A percentile compares a stretch with the other conserved stretches of the same genome.
phyloP scores from a whole-genome alignment of 2,113 vertebrate species.

The Pholis gunnellus region DNA sequence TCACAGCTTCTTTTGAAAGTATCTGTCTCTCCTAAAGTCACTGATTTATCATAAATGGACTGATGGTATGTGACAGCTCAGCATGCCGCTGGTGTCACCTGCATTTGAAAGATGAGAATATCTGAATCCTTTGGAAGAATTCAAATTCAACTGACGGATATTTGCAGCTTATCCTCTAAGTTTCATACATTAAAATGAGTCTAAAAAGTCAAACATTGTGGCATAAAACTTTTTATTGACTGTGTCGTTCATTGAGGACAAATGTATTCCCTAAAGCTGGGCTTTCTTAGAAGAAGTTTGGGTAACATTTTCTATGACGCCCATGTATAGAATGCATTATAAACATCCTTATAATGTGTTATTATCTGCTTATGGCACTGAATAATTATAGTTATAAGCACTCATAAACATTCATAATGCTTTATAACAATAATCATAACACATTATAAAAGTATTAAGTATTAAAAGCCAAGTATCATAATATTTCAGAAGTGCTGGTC shows the following conservation, averaged over 20 bases:
- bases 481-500: not conserved
- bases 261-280: not conserved
- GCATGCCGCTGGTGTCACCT: not conserved
- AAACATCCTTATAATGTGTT: not conserved
- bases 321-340: not conserved
- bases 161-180: not conserved
- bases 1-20: not conserved
- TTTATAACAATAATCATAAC: not conserved
- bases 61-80: conserved; percentile 1
- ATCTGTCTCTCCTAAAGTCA: not conserved
- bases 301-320: not conserved
- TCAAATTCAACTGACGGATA: not conserved
- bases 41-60: not conserved
- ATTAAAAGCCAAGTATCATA: no score
- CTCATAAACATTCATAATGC: not conserved
- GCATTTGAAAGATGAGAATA: not conserved
- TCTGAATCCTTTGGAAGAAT: not conserved
- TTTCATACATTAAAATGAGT: not conserved
- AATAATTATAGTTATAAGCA: not conserved
- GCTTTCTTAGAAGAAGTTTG: not conserved
- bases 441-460: no score
- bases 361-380: not conserved
- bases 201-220: not conserved
- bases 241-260: not conserved
- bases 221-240: not conserved